Base-by-base conservation (phyloP, 2,797 vertebrate genomes). In the Betta splendens region DNA sequence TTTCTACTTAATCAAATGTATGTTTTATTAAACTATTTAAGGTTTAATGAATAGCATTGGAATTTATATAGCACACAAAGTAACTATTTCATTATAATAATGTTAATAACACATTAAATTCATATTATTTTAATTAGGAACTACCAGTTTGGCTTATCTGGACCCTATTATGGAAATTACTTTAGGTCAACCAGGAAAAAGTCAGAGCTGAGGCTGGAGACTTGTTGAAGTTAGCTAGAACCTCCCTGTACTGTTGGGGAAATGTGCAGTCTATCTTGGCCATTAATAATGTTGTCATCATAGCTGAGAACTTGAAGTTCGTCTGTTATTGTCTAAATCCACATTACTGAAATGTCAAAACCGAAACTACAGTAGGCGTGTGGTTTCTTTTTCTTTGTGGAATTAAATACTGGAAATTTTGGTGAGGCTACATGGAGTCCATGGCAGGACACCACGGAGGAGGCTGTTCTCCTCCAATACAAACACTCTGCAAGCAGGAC, bases 281-380 rank as follows among this genome's bases (percentile, higher is more conserved):
- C 93, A 95, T 97, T 95, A 96, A 95, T 97, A 96, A 97, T 95
- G 93, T 94, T 96, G 95, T 95, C 95, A 96, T 94, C 92, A 84
- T 87, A 92, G 92, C 93, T 92, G 92, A 90, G 88, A 86, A 87
- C 89, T 93, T 90, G 91, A 91, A 93, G 48, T 75, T 79, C 57
- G 83, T 77, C 63, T 49, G 43, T 59, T 66, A 48, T 72, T 53
- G 89, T 93, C 89, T 90, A 54, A 62, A 49, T 52, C 42, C 57
- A 29, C 25, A 37, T 50, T 38, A 31, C 55, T 61, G n/a, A 72
- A 48, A 67, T 72, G 40, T 49, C 60, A 64, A 55, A 69, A 38
- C 51, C 11, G n/a, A n/a, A n/a, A n/a, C 13, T 7, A 4, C 3
- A n/a, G n/a, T 33, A 15, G 7, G 7, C 15, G 15, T 15, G 13